phyloP scores from a whole-genome alignment of 2,113 vertebrate genomes.

The Fulica atra region DNA sequence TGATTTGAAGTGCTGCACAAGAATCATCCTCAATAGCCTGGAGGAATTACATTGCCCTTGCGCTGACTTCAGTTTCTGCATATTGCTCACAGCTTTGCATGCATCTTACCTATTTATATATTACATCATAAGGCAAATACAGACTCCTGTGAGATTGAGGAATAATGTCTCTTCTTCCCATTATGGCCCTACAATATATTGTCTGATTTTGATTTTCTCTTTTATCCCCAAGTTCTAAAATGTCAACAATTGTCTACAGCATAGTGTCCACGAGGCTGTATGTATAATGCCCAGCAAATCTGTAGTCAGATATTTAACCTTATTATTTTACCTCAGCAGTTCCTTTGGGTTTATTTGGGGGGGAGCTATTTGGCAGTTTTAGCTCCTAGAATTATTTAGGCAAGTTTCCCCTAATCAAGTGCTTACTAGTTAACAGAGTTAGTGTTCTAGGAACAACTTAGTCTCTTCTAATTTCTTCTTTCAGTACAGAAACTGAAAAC shows the following conservation, averaged over 20 bases:
- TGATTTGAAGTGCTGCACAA: background rate
- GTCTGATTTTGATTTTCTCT: background rate
- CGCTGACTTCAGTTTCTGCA: background rate
- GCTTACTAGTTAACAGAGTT: background rate
- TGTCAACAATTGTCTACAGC: background rate
- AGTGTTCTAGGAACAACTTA: background rate
- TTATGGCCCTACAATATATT: background rate
- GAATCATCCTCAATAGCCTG: background rate
- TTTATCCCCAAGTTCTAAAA: background rate
- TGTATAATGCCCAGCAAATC: background rate
- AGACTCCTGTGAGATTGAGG: background rate
- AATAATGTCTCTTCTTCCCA: background rate
- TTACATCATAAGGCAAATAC: background rate
- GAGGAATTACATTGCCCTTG: background rate
- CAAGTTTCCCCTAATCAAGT: background rate
- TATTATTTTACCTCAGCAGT: background rate
- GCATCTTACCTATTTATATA: background rate
- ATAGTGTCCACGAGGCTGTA: background rate
- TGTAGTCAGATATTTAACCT: background rate
- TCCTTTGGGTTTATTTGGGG: background rate
- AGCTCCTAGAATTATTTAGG: background rate
- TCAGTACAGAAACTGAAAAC: background rate
- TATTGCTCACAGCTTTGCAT: background rate
- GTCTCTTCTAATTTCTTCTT: background rate
- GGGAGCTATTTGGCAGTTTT: background rate